phyloP scores from a whole-genome alignment of 1,140 invertebrate species.

The Bombyx mandarina region DNA sequence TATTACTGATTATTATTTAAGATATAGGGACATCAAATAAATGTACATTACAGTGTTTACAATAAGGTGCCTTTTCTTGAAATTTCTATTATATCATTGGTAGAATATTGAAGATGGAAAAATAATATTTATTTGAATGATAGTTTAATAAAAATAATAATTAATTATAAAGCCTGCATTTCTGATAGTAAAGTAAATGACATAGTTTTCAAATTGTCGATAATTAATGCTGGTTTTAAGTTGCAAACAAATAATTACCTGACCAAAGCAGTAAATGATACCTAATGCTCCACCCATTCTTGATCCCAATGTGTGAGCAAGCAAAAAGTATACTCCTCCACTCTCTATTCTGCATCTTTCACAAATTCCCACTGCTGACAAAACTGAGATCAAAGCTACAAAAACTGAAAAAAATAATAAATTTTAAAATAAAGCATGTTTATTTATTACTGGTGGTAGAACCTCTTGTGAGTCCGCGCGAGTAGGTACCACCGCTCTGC shows the following conservation, averaged over 20 bases:
- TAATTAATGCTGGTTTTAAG: too few species aligned
- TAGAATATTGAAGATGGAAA: too few species aligned
- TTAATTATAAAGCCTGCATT: not conserved
- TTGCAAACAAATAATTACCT: slow-evolving; percentile 71
- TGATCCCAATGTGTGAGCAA: slow-evolving; percentile 94
- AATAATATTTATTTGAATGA: not conserved
- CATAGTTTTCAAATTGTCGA: too few species aligned
- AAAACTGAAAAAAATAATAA: slow-evolving; percentile 75
- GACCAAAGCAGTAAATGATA: slow-evolving; percentile 95
- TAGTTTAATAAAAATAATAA: not conserved
- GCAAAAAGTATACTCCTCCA: slow-evolving; percentile 95
- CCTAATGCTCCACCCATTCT: slow-evolving; percentile 93
- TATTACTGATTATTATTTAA: too few species aligned
- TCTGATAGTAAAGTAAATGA: too few species aligned
- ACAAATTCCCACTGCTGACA: slow-evolving; percentile 96
- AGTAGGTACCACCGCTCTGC: too few species aligned
- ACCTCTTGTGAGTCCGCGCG: too few species aligned
- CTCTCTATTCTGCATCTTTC: slow-evolving; percentile 94
- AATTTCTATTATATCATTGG: too few species aligned
- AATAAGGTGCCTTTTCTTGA: too few species aligned
- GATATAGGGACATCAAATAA: too few species aligned
- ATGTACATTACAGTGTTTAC: too few species aligned
- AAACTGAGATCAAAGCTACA: slow-evolving; percentile 89
- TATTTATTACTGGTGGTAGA: too few species aligned
- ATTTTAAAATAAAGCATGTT: not conserved